These are phyloP conservation scores for Struthidea cinerea DNA, from an alignment of 2,113 vertebrate genomes.

Conservation along the genomic window DNA sequence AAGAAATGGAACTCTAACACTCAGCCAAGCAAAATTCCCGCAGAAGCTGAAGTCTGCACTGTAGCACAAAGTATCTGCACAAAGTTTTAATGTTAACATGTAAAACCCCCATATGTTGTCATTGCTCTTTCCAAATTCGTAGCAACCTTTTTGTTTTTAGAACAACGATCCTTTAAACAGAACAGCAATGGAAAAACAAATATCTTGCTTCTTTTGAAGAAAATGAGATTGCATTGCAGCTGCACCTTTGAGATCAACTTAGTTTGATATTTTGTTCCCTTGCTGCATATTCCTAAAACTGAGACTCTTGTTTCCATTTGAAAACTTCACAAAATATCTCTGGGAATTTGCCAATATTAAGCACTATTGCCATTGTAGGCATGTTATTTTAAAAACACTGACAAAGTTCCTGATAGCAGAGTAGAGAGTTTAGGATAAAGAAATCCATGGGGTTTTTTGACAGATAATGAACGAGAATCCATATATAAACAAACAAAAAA, in stretches of 20 bases:
- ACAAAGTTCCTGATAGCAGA: neutral
- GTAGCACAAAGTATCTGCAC: neutral
- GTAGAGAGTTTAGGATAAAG: neutral
- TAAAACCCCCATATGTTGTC: fast-evolving
- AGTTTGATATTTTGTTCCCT: neutral
- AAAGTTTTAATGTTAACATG: neutral
- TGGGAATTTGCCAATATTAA: neutral
- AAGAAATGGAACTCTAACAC: neutral
- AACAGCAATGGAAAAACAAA: neutral
- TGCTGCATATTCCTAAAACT: neutral
- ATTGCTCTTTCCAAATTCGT: neutral
- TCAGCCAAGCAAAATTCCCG: neutral
- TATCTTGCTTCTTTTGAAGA: neutral
- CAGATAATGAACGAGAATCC: neutral
- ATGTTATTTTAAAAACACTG: neutral
- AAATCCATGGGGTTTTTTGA: neutral
- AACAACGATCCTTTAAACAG: neutral
- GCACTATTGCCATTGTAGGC: no score
- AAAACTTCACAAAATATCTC: neutral
- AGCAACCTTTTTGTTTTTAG: neutral
- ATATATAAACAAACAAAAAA: neutral
- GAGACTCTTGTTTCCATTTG: neutral
- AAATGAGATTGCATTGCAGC: neutral
- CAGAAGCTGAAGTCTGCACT: neutral
- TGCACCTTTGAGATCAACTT: neutral